Conservation (phyloP, 2,888 invertebrate genomes). For the Rotaria macrura region DNA sequence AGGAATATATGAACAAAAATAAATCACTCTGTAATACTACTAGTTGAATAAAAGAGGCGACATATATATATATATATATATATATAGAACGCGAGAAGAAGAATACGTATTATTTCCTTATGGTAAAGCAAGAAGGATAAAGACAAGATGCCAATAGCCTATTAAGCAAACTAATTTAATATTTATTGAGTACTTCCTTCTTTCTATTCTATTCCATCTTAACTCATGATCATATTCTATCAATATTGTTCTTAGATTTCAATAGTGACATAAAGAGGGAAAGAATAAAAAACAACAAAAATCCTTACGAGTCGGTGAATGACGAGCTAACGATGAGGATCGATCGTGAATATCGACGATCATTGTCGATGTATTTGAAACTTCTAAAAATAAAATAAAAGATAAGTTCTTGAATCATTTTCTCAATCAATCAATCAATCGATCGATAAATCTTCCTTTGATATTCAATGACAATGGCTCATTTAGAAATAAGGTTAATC, state of each 20-base stretch:
- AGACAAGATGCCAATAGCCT: not conserved
- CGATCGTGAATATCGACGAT: not conserved
- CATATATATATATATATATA: too few species aligned
- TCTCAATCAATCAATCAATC: not conserved
- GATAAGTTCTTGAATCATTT: not conserved
- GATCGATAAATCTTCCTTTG: not conserved
- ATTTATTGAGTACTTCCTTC: not conserved
- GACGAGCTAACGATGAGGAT: not conserved
- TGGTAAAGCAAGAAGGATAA: not conserved
- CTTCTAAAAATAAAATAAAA: not conserved
- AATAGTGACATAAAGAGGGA: not conserved
- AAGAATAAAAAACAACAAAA: not conserved
- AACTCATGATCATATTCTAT: not conserved
- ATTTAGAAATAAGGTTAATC: not conserved
- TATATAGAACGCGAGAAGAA: too few species aligned
- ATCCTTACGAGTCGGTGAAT: not conserved
- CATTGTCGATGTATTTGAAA: not conserved
- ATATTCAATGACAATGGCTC: not conserved
- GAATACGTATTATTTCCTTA: not conserved
- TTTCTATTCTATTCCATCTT: not conserved
- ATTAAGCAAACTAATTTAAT: not conserved
- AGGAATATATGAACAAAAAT: not conserved
- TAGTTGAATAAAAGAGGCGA: not conserved
- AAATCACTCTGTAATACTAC: not conserved
- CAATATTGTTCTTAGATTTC: not conserved